A percentile compares a stretch with the other conserved stretches of the same genome.
Conservation (phyloP, 2,113 vertebrate genomes). For the Ctenomys sociabilis region DNA sequence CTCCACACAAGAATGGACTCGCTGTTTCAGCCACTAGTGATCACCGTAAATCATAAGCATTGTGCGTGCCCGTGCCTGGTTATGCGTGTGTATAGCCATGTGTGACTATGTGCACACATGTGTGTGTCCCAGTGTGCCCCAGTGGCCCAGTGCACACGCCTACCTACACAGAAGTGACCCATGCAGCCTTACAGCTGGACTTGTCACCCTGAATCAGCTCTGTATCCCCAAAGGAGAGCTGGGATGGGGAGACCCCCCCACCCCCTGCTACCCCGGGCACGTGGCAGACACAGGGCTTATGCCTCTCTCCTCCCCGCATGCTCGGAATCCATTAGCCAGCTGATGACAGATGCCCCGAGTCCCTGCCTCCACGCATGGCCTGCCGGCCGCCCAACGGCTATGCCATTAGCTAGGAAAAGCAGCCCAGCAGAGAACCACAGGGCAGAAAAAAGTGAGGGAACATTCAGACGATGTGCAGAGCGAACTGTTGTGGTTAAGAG, state of each 20-base stretch:
- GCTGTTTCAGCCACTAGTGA: slow-evolving; percentile 79
- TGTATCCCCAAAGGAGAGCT: slow-evolving; percentile 73
- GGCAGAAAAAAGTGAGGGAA: slow-evolving; percentile 83
- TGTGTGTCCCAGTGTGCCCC: neutral
- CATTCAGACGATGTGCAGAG: slow-evolving; percentile 85
- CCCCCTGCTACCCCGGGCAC: slow-evolving; percentile 71
- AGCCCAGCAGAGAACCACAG: slow-evolving; percentile 77
- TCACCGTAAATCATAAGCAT: slow-evolving; percentile 70
- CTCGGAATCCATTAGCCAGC: slow-evolving; percentile 81
- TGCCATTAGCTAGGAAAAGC: slow-evolving; percentile 75
- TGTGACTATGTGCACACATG: neutral
- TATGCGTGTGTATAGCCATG: fast-evolving
- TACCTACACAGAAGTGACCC: slow-evolving; percentile 48
- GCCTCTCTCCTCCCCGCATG: slow-evolving; percentile 68
- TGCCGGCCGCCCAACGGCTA: slow-evolving; percentile 48
- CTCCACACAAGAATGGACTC: slow-evolving; percentile 81
- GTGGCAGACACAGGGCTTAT: slow-evolving; percentile 62
- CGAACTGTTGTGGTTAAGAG: slow-evolving; percentile 73
- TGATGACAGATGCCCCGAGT: slow-evolving; percentile 76
- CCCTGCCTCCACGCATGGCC: slow-evolving; percentile 64
- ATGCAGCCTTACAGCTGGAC: slow-evolving; percentile 70
- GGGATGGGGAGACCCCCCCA: slow-evolving; percentile 6
- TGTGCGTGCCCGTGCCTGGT: neutral
- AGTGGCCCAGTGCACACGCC: fast-evolving
- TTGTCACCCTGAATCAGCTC: slow-evolving; percentile 74